phyloP scores from a whole-genome alignment of 2,797 vertebrate species.

The Ara ararauna region DNA sequence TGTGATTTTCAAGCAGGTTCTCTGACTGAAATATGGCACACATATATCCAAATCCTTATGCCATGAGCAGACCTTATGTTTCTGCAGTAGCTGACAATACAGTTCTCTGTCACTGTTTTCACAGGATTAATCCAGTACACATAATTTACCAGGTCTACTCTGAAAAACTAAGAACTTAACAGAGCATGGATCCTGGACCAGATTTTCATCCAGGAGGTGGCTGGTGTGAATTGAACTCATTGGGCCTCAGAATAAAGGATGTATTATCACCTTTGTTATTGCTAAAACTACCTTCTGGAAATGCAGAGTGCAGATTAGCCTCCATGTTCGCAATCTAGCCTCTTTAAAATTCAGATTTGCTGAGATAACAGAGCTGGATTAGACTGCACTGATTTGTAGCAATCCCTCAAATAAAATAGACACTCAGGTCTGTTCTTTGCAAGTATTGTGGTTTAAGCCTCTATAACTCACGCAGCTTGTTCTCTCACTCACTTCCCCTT shows the following conservation, averaged over 20 bases:
- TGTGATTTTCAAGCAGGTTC: neutral
- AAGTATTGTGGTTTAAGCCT: neutral
- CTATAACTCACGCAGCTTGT: no score
- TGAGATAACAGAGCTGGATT: neutral
- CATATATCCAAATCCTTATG: neutral
- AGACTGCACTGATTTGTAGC: neutral
- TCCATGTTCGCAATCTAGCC: neutral
- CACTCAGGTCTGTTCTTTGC: neutral
- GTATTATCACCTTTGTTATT: neutral
- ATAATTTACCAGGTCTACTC: neutral
- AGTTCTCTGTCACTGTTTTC: neutral
- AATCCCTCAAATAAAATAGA: neutral
- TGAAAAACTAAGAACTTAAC: neutral
- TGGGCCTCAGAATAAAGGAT: neutral
- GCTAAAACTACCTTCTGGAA: neutral
- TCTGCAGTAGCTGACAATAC: neutral
- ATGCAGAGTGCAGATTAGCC: neutral
- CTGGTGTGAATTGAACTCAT: neutral
- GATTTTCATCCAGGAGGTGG: neutral
- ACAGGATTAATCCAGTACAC: neutral
- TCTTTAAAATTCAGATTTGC: neutral
- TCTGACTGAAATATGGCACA: neutral
- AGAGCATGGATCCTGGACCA: neutral
- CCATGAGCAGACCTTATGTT: neutral
- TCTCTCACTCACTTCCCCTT: no score